phyloP scores from a whole-genome alignment of 2,113 vertebrate species.

The Pachypanchax playfairii region DNA sequence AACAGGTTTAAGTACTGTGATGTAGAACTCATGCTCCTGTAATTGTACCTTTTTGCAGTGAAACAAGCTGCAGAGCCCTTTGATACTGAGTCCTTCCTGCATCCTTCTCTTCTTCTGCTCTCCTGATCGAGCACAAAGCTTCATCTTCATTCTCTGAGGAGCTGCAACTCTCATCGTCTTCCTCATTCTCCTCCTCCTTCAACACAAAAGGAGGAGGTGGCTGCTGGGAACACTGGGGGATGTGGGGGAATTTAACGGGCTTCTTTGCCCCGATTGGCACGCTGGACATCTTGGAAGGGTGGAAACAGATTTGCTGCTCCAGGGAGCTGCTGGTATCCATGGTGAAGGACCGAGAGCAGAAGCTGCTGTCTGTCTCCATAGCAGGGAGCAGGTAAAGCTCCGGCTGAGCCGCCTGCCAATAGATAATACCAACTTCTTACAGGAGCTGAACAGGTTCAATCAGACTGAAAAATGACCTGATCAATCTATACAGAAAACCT shows the following conservation, averaged over 20 bases:
- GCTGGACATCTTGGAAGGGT: slow-evolving; percentile 57
- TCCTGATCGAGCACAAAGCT: slow-evolving; percentile 32
- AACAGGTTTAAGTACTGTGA: background rate
- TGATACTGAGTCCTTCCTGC: slow-evolving; percentile 33
- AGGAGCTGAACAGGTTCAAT: background rate
- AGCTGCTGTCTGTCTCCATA: slow-evolving; percentile 75
- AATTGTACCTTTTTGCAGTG: slow-evolving; percentile 57
- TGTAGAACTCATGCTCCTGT: background rate
- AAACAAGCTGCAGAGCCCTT: slow-evolving; percentile 29
- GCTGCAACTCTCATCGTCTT: slow-evolving; percentile 60
- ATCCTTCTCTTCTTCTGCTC: slow-evolving; percentile 26
- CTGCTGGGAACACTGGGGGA: slow-evolving; percentile 71
- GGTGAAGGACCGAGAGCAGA: slow-evolving; percentile 74
- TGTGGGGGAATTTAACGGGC: slow-evolving; percentile 69
- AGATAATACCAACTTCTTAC: slow-evolving; percentile 2
- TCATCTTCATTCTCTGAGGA: slow-evolving; percentile 55
- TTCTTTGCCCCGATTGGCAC: slow-evolving; percentile 67
- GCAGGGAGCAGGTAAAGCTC: slow-evolving; percentile 89
- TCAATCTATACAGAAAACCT: background rate
- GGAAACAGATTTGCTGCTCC: slow-evolving; percentile 54
- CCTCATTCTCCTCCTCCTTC: slow-evolving; percentile 51
- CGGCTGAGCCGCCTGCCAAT: slow-evolving; percentile 85
- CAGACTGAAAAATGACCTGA: background rate
- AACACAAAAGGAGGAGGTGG: slow-evolving; percentile 49
- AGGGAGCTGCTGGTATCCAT: slow-evolving; percentile 70